phyloP scores from a whole-genome alignment of 2,113 vertebrate species.

The Lophotis ruficrista region DNA sequence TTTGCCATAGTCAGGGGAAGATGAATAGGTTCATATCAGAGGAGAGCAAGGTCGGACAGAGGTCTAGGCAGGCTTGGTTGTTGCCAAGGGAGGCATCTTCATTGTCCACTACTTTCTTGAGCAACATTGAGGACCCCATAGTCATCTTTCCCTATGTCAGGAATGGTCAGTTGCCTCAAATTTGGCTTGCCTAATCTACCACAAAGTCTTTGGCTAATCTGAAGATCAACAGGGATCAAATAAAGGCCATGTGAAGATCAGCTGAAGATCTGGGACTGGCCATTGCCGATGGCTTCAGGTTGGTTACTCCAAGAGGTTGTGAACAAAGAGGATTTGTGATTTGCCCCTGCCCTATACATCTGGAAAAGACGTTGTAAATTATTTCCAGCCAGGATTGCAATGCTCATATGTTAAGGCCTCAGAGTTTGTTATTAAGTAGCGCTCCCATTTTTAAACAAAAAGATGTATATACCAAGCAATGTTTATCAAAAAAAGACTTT shows the following conservation, averaged over 20 bases:
- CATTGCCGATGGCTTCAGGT: background rate
- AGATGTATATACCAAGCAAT: constrained; percentile 22
- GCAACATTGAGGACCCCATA: background rate
- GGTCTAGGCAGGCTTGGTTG: background rate
- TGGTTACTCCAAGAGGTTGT: background rate
- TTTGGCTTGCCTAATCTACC: background rate
- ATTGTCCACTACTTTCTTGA: background rate
- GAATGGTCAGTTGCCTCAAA: background rate
- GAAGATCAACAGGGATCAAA: background rate
- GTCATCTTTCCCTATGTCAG: background rate
- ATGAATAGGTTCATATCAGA: background rate
- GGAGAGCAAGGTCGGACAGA: background rate
- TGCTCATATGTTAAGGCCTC: background rate
- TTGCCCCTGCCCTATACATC: background rate
- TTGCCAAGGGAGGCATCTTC: background rate
- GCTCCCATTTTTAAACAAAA: constrained; percentile 60
- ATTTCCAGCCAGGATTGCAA: constrained; percentile 5
- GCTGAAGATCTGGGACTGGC: background rate
- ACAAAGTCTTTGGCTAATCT: background rate
- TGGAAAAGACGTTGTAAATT: constrained; percentile 8
- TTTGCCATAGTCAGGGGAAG: background rate
- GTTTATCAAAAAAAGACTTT: constrained; percentile 52
- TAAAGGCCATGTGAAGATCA: background rate
- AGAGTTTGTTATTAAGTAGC: constrained; percentile 64
- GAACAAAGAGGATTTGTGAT: background rate